Percentiles rank a stretch among this genome's conserved stretches.
These are phyloP conservation scores for Mythimna pallens DNA, from an alignment of 2,888 invertebrate genomes.

Conservation along the genomic window DNA sequence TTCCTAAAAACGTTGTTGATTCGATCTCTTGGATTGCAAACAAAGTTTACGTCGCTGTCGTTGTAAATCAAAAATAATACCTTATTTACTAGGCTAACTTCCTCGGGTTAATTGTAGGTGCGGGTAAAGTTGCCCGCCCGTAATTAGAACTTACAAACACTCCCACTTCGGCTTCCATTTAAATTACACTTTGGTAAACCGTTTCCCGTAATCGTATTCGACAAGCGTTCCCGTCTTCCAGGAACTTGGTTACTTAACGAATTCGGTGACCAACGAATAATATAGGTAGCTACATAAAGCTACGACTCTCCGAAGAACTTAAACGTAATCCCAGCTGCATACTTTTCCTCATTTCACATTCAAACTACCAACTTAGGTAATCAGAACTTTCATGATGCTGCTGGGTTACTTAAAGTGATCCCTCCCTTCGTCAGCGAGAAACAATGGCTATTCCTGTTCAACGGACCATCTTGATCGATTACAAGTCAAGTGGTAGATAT, in stretches of 20 bases:
- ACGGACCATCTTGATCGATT: background rate
- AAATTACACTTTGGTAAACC: slow-evolving; percentile 45
- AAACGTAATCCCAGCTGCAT: slow-evolving; percentile 1
- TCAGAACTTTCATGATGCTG: slow-evolving; percentile 6
- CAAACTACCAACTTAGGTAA: slow-evolving; percentile 13
- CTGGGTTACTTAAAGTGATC: background rate
- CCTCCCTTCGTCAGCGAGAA: slow-evolving; percentile 1
- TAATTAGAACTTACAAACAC: slow-evolving; percentile 51
- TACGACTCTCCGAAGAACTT: slow-evolving; percentile 3
- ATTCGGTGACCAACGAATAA: slow-evolving; percentile 11
- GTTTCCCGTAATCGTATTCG: slow-evolving; percentile 35
- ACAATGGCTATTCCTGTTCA: slow-evolving; percentile 8
- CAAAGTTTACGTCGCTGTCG: slow-evolving; percentile 43
- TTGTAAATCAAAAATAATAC: slow-evolving; percentile 44
- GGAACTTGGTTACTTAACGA: slow-evolving; percentile 25
- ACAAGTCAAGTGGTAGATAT: background rate
- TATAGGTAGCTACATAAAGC: background rate
- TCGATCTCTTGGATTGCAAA: slow-evolving; percentile 57
- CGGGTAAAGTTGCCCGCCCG: slow-evolving; percentile 38
- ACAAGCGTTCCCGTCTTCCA: slow-evolving; percentile 16
- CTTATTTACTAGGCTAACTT: slow-evolving; percentile 50
- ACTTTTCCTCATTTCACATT: slow-evolving; percentile 7
- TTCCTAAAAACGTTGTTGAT: slow-evolving; percentile 59
- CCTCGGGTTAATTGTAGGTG: slow-evolving; percentile 37
- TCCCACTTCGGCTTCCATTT: slow-evolving; percentile 37